Evolutionary conservation across 1,140 invertebrate genomes (phyloP), one percentile per base, ranked within the genome.

Genomic region (Drosophila suzukii): DNA sequence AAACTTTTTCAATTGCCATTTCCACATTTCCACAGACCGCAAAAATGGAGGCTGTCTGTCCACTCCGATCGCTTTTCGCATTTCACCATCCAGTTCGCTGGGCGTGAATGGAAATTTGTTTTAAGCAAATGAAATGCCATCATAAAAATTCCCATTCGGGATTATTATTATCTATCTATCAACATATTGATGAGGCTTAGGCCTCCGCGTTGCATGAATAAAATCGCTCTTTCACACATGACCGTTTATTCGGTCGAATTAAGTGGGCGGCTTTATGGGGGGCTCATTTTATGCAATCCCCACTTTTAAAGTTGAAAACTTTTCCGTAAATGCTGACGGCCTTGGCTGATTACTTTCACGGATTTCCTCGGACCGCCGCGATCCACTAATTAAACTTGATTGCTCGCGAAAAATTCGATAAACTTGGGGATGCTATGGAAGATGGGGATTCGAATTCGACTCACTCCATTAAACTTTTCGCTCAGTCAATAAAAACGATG

Each of bases 1-100:
- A 60, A 86, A 86, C 38, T 81, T 86, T 81, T 81, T 70, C 74
- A 81, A 86, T 86, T 78, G 68, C 78, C 80, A 63, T 75, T 59
- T 59, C 68, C 67, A 81, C 32, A 34, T 34, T 10, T 34, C 8
- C 72, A 61, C 39, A 76, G 59, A 34, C 55, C 55, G 46, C 76
- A 65, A 73, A 65, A 73, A 57, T 59, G 34, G n/a, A 61, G 44
- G 66, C 46, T 15, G 56, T 12, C 39, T 47, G 46, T 50, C 55
- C 59, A 66, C 60, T 58, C 60, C 65, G 75, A 84, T 72, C 72
- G 53, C 17, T 24, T 27, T 12, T 49, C 53, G 32, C 17, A 12
- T 27, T 12, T 49, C 53, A 20, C 46, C 38, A 65, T 27, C n/a
- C 27, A 27, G 12, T 32, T 15, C 32, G 38, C 15, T 32, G 59